Evolutionary conservation across 64 coral and sea anemone species (phyloP).

Genomic region (Dendronephthya gigantea): DNA sequence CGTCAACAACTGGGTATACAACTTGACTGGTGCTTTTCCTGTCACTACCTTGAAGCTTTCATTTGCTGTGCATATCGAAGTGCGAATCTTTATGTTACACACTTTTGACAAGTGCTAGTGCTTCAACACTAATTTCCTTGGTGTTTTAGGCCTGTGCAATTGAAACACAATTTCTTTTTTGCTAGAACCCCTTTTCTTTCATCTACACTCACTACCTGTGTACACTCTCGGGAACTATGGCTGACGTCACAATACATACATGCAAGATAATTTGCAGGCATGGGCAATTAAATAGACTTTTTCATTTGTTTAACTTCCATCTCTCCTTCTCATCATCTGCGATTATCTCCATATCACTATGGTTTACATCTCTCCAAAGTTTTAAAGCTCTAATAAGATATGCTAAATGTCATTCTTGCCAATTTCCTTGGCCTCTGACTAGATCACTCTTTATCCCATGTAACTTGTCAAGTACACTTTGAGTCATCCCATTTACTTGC

Average conservation of each 20-base stretch:
- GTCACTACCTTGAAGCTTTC: neutral
- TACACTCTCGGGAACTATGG: conserved; percentile 5
- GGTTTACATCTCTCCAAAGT: conserved; percentile 38
- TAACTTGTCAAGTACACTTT: conserved; percentile 30
- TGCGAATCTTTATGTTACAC: neutral
- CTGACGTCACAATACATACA: conserved; percentile 21
- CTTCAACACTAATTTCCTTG: conserved; percentile 25
- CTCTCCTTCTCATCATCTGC: neutral
- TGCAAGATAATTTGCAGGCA: neutral
- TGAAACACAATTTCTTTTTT: conserved; percentile 44
- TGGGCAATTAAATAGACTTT: too few species aligned
- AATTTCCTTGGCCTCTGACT: conserved; percentile 17
- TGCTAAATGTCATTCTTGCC: conserved; percentile 40
- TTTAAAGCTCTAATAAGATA: conserved; percentile 19
- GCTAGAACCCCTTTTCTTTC: conserved; percentile 17
- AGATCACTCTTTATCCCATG: conserved; percentile 43
- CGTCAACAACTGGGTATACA: conserved; percentile 34
- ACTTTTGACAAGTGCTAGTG: neutral
- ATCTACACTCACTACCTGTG: conserved; percentile 11
- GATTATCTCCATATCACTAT: neutral
- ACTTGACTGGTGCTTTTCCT: neutral
- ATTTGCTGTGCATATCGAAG: neutral
- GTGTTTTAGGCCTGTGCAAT: conserved; percentile 34
- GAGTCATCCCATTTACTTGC: conserved; percentile 30
- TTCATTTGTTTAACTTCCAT: too few species aligned